Conservation (phyloP, 1,140 invertebrate species). For the Cardiocondyla obscurior region DNA sequence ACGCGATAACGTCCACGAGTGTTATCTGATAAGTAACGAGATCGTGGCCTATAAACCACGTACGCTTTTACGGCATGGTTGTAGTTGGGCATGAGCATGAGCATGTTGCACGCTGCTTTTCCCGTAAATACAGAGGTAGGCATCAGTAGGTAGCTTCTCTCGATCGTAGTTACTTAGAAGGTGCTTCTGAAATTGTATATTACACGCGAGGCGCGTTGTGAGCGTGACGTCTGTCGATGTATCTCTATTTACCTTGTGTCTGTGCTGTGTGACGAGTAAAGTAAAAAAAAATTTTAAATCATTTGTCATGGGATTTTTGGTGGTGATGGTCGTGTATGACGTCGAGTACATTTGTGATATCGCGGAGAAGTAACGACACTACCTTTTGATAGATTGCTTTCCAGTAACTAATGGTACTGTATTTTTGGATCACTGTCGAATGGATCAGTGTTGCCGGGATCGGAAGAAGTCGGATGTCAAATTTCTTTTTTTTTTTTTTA, state of each 20-base stretch:
- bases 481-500: too few species aligned
- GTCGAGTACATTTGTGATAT: slow-evolving; percentile 72
- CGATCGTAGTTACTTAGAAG: slow-evolving; percentile 18
- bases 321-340: slow-evolving; percentile 82
- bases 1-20: neutral
- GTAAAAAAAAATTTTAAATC: slow-evolving; percentile 54
- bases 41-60: neutral
- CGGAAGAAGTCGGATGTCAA: neutral
- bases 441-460: slow-evolving; percentile 45
- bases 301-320: slow-evolving; percentile 76
- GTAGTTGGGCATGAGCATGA: slow-evolving; percentile 66
- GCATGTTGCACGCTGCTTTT: slow-evolving; percentile 73
- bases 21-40: slow-evolving; percentile 41
- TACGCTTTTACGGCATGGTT: slow-evolving; percentile 36
- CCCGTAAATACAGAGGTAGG: slow-evolving; percentile 37
- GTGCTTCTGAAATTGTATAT: slow-evolving; percentile 39
- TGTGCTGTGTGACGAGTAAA: slow-evolving; percentile 67
- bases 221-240: slow-evolving; percentile 50
- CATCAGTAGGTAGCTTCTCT: slow-evolving; percentile 12
- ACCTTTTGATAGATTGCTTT: slow-evolving; percentile 65
- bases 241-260: slow-evolving; percentile 58
- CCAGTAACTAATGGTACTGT: slow-evolving; percentile 64
- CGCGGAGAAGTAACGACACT: slow-evolving; percentile 55
- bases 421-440: slow-evolving; percentile 62
- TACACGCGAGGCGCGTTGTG: slow-evolving; percentile 7